Conservation (phyloP, 2,888 invertebrate species). For the Vesta saturnalis region DNA sequence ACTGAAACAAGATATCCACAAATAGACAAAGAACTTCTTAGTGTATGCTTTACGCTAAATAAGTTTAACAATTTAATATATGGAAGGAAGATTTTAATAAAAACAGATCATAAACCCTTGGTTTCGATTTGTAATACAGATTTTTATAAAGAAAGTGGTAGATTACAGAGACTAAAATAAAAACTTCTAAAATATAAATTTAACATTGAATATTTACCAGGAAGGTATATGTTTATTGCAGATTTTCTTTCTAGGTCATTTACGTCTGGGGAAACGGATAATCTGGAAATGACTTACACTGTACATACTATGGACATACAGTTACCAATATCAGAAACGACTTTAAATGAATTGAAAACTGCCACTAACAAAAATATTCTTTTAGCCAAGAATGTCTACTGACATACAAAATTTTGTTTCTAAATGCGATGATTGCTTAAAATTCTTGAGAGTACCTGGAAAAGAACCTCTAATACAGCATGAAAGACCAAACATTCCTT, state of each 20-base stretch:
- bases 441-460: slow-evolving; percentile 16
- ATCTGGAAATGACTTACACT: slow-evolving; percentile 13
- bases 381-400: slow-evolving; percentile 28
- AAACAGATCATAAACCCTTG: slow-evolving; percentile 43
- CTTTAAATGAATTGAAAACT: slow-evolving; percentile 14
- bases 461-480: slow-evolving; percentile 37
- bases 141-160: slow-evolving; percentile 32
- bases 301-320: slow-evolving; percentile 16
- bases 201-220: slow-evolving; percentile 40
- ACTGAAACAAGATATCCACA: too few species aligned
- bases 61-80: slow-evolving; percentile 44
- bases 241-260: slow-evolving; percentile 34
- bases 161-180: slow-evolving; percentile 45
- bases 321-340: neutral
- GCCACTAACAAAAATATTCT: slow-evolving; percentile 22
- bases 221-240: slow-evolving; percentile 40
- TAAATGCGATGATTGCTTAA: slow-evolving; percentile 25
- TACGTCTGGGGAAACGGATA: slow-evolving; percentile 7
- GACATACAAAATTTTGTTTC: slow-evolving; percentile 25
- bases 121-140: slow-evolving; percentile 42
- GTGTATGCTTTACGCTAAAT: slow-evolving; percentile 31
- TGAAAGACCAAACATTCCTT: slow-evolving; percentile 27
- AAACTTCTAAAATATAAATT: slow-evolving; percentile 44
- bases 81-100: slow-evolving; percentile 36
- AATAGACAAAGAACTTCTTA: slow-evolving; percentile 45